Percentiles rank a stretch among this genome's conserved stretches.
These are phyloP conservation scores for Mechanitis messenoides DNA, from an alignment of 2,888 invertebrate species.

Conservation along the genomic window DNA sequence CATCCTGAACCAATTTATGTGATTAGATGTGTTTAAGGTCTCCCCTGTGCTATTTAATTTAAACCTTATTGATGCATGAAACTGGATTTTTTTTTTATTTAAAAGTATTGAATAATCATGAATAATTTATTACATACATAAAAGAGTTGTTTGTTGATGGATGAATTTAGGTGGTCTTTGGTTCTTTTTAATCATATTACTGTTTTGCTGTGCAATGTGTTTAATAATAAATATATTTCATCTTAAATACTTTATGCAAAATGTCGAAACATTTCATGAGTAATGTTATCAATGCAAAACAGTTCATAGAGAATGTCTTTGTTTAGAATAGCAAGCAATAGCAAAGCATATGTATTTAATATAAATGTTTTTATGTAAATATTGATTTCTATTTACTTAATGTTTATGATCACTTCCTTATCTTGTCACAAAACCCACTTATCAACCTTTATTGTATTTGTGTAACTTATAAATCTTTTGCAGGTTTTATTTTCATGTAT, in stretches of 20 bases:
- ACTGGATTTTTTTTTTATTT: no score
- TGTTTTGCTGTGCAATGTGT: no score
- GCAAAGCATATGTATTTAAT: neutral
- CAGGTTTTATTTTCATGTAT: neutral
- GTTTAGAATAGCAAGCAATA: neutral
- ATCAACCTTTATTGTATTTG: neutral
- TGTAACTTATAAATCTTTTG: neutral
- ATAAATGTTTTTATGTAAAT: neutral
- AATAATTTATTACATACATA: no score
- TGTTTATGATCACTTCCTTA: neutral
- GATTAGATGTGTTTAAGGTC: neutral
- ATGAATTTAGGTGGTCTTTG: no score
- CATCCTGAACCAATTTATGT: slow-evolving; percentile 7
- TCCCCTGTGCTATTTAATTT: neutral
- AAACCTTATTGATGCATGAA: neutral
- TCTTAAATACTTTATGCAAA: no score
- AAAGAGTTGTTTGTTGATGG: no score
- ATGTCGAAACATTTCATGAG: no score
- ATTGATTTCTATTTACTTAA: neutral
- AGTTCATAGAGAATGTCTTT: neutral
- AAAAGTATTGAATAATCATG: no score
- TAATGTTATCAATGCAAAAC: no score
- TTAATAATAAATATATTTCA: no score
- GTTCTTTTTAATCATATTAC: no score
- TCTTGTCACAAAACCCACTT: neutral